Conservation (phyloP, 2,113 vertebrate genomes). For the Xiphophorus couchianus region DNA sequence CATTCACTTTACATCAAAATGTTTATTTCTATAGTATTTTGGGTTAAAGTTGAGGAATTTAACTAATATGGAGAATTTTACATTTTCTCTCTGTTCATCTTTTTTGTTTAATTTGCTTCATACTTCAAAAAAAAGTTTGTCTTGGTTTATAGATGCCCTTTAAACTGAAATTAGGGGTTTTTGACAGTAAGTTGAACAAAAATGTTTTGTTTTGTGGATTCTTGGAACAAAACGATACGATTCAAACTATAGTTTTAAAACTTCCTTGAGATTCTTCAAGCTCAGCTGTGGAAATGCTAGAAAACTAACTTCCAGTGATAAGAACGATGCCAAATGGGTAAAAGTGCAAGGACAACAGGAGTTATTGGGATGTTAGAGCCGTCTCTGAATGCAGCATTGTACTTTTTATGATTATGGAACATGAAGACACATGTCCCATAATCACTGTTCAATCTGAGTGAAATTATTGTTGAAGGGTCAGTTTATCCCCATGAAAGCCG, state of each 20-base stretch:
- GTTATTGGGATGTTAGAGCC: constrained; percentile 37
- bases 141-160: neutral
- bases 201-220: neutral
- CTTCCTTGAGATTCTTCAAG: neutral
- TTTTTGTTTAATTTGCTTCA: neutral
- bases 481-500: too few relatives aligned
- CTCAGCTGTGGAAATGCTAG: neutral
- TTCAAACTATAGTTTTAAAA: neutral
- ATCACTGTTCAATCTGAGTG: too few relatives aligned
- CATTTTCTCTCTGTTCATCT: neutral
- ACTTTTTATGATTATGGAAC: too few relatives aligned
- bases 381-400: constrained; percentile 5
- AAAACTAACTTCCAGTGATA: constrained; percentile 7
- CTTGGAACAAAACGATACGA: neutral
- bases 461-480: too few relatives aligned
- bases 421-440: too few relatives aligned
- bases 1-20: too few relatives aligned
- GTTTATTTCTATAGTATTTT: too few relatives aligned
- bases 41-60: too few relatives aligned
- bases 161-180: neutral
- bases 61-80: neutral
- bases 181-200: neutral
- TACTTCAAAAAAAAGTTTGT: neutral
- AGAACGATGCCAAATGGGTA: constrained; percentile 39
- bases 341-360: constrained; percentile 46